Evolutionary conservation across 2,113 vertebrate genomes (phyloP), one percentile per base, ranked within the genome.

Genomic region (Aspidoscelis tigris): DNA sequence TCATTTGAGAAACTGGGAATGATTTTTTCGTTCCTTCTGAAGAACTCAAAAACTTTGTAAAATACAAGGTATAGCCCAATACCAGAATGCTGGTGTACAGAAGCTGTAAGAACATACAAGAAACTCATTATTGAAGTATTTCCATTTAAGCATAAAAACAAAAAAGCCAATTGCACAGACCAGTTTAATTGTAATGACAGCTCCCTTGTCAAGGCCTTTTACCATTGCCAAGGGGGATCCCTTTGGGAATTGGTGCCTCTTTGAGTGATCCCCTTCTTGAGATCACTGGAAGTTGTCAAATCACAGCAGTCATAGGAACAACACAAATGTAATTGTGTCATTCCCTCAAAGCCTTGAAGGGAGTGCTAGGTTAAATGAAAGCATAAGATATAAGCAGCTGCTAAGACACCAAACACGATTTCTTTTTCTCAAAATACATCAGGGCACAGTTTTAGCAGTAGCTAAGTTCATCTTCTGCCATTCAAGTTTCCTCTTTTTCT

Each of bases 41-140:
- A 82, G 98, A 98, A 18, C 96, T 96, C 94, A 99, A 72, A 92
- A 98, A 97, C 86, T 80, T 95, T 80, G 94, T 68, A 91, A 99
- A 99, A 91, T 98, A 99, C 78, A 92, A 82, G 26, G 91, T 78
- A 39, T 99, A 99, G 92, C 97, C 98, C 47, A 97, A 86, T 39
- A 98, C 96, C 89, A 99, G 92, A 84, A 97, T 91, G 21, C 95
- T 94, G 84, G 96, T 96, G 91, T 98, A 99, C 50, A 97, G 93
- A 92, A 97, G 92, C 98, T 99, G 83, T 4, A 88, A 87, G 84
- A 90, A 86, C 61, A 91, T 79, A 90, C 79, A 91, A 86, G 6
- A 83, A 66, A 22, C 41, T 81, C 58, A 85, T 10, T 7, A 83
- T 22, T 65, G 71, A 4, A 82, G 4, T 22, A 18, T 24, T 83